Percentiles rank a stretch among this genome's conserved stretches.
These are phyloP conservation scores for Aix galericulata DNA, from an alignment of 2,113 vertebrate species.

Conservation along the genomic window DNA sequence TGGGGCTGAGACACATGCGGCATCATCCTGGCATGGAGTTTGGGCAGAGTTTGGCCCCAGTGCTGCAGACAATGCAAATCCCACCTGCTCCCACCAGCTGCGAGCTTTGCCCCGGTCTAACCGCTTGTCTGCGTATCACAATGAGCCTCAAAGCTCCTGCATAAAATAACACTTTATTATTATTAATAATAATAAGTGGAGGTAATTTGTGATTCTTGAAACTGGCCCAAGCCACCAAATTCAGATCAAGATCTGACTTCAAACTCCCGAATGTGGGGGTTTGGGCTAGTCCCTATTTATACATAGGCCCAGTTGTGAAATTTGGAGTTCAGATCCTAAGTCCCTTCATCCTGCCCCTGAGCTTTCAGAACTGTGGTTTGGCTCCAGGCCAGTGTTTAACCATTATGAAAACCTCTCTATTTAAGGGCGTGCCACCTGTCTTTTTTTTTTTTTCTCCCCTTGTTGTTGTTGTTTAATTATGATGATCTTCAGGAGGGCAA, in stretches of 20 bases:
- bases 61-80: background rate
- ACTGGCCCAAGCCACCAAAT: slow-evolving; percentile 43
- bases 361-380: background rate
- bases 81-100: slow-evolving; percentile 1
- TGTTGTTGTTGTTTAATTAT: too few relatives aligned
- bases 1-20: background rate
- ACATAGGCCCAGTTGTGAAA: background rate
- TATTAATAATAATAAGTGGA: background rate
- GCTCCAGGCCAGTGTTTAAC: background rate
- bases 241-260: slow-evolving; percentile 32
- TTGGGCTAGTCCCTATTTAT: background rate
- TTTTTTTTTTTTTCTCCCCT: accelerated
- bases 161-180: background rate
- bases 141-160: slow-evolving; percentile 14
- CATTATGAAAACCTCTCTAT: background rate
- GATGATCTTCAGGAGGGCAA: background rate
- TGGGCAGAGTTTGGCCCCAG: background rate
- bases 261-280: background rate
- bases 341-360: slow-evolving; percentile 1
- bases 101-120: background rate
- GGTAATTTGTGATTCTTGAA: slow-evolving; percentile 63
- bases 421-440: background rate
- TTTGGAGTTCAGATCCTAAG: background rate
- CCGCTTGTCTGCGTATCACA: background rate
- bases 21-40: accelerated